Evolutionary conservation across 2,113 vertebrate genomes (phyloP).

Genomic region (Perccottus glenii): DNA sequence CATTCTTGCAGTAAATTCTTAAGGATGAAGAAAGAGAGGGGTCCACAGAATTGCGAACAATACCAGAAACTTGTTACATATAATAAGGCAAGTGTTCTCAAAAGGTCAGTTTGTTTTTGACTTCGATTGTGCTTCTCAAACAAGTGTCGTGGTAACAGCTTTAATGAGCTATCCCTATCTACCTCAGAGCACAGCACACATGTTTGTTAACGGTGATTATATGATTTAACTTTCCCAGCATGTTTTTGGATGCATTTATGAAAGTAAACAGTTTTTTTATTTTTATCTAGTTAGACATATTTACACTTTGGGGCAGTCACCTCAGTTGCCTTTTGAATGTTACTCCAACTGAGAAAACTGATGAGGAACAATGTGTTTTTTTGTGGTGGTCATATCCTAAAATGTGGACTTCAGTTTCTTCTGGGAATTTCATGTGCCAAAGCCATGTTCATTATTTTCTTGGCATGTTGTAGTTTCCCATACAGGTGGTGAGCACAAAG

Average conservation of each 20-base stretch:
- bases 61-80: neutral
- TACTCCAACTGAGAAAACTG: slow-evolving; percentile 20
- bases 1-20: slow-evolving; percentile 17
- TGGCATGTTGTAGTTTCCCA: too few relatives aligned
- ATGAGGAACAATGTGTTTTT: slow-evolving; percentile 22
- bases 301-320: slow-evolving; percentile 34
- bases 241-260: slow-evolving; percentile 32
- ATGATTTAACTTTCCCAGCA: slow-evolving; percentile 36
- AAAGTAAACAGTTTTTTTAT: slow-evolving; percentile 28
- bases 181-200: neutral
- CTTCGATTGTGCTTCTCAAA: slow-evolving; percentile 18
- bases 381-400: too few relatives aligned
- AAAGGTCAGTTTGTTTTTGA: slow-evolving; percentile 1
- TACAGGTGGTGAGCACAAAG: too few relatives aligned
- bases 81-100: slow-evolving; percentile 7
- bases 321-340: slow-evolving; percentile 15
- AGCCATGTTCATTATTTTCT: slow-evolving; percentile 6
- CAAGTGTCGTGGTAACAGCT: slow-evolving; percentile 1
- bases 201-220: slow-evolving; percentile 3
- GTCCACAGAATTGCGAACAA: slow-evolving; percentile 2
- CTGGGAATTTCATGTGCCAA: neutral
- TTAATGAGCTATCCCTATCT: slow-evolving; percentile 2
- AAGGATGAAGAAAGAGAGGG: slow-evolving; percentile 8
- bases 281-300: too few relatives aligned
- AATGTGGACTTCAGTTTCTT: neutral